Base-by-base conservation (phyloP, 2,113 vertebrate species). In the Casuarius casuarius region DNA sequence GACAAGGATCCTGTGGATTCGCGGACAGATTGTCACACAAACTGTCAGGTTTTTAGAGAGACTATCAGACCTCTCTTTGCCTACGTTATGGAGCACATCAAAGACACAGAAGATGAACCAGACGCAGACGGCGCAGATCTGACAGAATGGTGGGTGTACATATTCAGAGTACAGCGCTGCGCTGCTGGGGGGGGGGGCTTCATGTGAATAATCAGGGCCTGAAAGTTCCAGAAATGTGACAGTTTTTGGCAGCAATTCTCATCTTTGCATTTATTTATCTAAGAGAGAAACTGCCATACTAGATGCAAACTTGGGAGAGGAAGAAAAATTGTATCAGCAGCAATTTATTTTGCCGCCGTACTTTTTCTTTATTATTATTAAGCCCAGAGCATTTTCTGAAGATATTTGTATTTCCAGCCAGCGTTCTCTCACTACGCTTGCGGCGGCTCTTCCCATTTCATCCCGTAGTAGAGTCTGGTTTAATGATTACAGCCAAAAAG, bases 31-130 rank as follows among this genome's bases (percentile, higher is more conserved):
- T 97, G 97, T 98, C 98, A 98, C 95, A 97, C 95, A 94, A 98
- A 97, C 97, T 97, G 97, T 98, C 98, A 98, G 96, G 97, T 96
- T 98, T 97, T 97, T 95, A 98, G 97, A 96, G 95, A 98, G 97
- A 98, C 96, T 98, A 98, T 98, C 97, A 98, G 87, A 94, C 83
- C 90, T 94, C 93, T 95, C 97, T 95, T 90, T 95, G 91, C 95
- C 61, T 92, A 94, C 65, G 83, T 96, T 93, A 95, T 78, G 67
- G 95, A 90, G 89, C 71, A 88, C 77, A 91, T 89, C 94, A 96
- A 95, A 95, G 85, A 94, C 97, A 96, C 92, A 93, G 88, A 95
- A 96, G 91, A 96, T 84, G 78, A 83, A 97, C 95, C 97, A 97
- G 96, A 96, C 97, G 71, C 94, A 96, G 97, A 74, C 95, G 96